Percentiles rank a stretch among this genome's conserved stretches.
These are phyloP conservation scores for Shargacucullia verbasci DNA, from an alignment of 2,888 invertebrate species.

Conservation along the genomic window DNA sequence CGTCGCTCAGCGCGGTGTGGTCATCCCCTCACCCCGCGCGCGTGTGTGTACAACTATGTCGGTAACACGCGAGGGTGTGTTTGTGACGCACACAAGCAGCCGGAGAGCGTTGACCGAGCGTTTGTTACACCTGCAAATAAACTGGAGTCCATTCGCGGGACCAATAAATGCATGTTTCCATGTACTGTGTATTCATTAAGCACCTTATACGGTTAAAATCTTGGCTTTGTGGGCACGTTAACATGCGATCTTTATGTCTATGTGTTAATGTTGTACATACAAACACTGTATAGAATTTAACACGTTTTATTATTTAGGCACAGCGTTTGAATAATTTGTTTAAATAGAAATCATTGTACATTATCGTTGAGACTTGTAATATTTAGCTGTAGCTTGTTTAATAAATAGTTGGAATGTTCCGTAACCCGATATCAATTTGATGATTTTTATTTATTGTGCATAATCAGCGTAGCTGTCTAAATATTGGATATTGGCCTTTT, in stretches of 20 bases:
- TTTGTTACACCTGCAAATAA: conserved; percentile 85
- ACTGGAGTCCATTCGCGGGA: conserved; percentile 73
- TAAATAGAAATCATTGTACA: conserved; percentile 43
- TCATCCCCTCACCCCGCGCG: conserved; percentile 51
- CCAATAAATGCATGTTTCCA: conserved; percentile 69
- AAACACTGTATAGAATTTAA: conserved; percentile 45
- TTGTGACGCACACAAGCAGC: conserved; percentile 63
- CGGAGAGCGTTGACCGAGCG: conserved; percentile 81
- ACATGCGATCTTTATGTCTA: conserved; percentile 54
- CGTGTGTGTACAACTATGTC: conserved; percentile 43
- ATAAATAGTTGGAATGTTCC: neutral
- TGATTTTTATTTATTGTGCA: conserved; percentile 7
- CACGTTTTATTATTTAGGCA: conserved; percentile 41
- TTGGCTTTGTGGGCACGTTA: conserved; percentile 53
- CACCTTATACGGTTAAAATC: conserved; percentile 66
- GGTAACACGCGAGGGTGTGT: conserved; percentile 44
- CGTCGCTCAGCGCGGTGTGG: conserved; percentile 64
- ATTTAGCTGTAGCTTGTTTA: conserved; percentile 13
- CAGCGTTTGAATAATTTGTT: conserved; percentile 46
- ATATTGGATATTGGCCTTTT: conserved; percentile 25
- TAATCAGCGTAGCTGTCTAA: conserved; percentile 1
- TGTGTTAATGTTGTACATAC: conserved; percentile 51
- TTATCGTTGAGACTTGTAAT: conserved; percentile 27
- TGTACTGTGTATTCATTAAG: conserved; percentile 72
- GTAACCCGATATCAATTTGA: conserved; percentile 12